A percentile compares a stretch with the other conserved stretches of the same genome.
phyloP scores from a whole-genome alignment of 2,888 invertebrate species.

The Saturnia japonica region DNA sequence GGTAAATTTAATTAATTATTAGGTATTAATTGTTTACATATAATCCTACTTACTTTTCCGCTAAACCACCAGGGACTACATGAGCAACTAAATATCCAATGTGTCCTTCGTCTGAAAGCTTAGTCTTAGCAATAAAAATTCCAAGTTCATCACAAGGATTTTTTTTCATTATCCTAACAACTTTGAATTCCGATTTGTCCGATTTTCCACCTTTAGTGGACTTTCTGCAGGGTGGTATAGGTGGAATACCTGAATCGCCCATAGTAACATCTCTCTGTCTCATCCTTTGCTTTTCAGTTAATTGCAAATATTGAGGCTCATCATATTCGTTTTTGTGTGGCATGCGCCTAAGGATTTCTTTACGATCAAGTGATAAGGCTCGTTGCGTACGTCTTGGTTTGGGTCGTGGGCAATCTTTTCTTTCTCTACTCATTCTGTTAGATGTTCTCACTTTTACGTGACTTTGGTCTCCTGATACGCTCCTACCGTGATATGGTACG shows the following conservation, averaged over 20 bases:
- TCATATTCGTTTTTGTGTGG: constrained; percentile 66
- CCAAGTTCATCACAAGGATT: constrained; percentile 85
- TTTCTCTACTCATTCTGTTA: constrained; percentile 69
- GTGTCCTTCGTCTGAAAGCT: constrained; percentile 82
- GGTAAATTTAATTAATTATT: not conserved
- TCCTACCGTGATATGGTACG: constrained; percentile 70
- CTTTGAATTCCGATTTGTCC: constrained; percentile 71
- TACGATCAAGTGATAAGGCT: constrained; percentile 80
- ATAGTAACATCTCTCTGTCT: constrained; percentile 68
- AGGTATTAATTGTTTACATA: not conserved
- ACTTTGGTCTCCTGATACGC: constrained; percentile 76
- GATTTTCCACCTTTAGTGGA: constrained; percentile 54
- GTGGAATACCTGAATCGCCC: constrained; percentile 72
- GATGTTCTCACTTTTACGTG: constrained; percentile 65
- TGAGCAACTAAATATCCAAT: constrained; percentile 87
- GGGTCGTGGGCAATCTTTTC: constrained; percentile 59
- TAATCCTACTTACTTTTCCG: constrained; percentile 81
- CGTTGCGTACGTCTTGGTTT: constrained; percentile 72
- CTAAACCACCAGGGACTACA: constrained; percentile 86
- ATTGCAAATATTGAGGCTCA: constrained; percentile 71
- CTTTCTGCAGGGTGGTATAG: constrained; percentile 75
- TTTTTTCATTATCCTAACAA: constrained; percentile 81
- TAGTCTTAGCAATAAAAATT: constrained; percentile 87
- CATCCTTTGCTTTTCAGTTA: constrained; percentile 78
- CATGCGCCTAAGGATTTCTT: constrained; percentile 78